Evolutionary conservation across 2,113 vertebrate species (phyloP).

Genomic region (Corythornis vintsioides): DNA sequence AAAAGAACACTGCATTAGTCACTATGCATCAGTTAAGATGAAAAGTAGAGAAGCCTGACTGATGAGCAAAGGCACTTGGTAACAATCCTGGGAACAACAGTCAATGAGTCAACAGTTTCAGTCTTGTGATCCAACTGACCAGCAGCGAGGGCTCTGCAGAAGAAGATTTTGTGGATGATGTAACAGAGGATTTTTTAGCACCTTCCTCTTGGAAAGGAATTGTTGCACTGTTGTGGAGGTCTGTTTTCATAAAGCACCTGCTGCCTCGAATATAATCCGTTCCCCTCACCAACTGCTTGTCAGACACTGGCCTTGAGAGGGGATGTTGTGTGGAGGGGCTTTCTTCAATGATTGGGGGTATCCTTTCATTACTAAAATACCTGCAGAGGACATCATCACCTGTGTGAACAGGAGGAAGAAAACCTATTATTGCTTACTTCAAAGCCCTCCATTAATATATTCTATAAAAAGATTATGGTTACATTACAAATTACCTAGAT

Average conservation of each 20-base stretch:
- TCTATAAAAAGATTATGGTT: not conserved
- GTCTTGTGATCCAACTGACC: constrained; percentile 87
- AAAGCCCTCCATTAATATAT: not conserved
- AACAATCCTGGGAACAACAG: constrained; percentile 41
- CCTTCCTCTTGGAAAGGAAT: constrained; percentile 88
- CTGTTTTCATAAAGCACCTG: constrained; percentile 81
- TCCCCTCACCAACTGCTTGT: constrained; percentile 83
- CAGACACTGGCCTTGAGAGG: constrained; percentile 76
- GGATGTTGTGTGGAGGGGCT: constrained; percentile 71
- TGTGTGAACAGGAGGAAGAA: constrained; percentile 48
- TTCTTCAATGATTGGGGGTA: constrained; percentile 88
- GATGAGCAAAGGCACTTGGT: constrained; percentile 74
- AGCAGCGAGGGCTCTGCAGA: constrained; percentile 85
- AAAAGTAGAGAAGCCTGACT: not conserved
- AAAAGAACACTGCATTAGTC: not conserved
- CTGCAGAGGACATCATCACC: constrained; percentile 83
- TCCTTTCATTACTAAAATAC: constrained; percentile 94
- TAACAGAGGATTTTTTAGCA: constrained; percentile 69
- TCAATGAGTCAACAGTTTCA: constrained; percentile 92
- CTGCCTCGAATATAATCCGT: constrained; percentile 91
- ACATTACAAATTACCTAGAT: not conserved
- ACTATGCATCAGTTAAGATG: constrained; percentile 59
- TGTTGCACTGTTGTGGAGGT: constrained; percentile 89
- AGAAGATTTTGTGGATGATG: constrained; percentile 62
- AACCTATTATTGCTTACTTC: not conserved